Evolutionary conservation across 2,888 invertebrate species (phyloP), one percentile per base, ranked within the genome.

Genomic region (Papilio gigon): DNA sequence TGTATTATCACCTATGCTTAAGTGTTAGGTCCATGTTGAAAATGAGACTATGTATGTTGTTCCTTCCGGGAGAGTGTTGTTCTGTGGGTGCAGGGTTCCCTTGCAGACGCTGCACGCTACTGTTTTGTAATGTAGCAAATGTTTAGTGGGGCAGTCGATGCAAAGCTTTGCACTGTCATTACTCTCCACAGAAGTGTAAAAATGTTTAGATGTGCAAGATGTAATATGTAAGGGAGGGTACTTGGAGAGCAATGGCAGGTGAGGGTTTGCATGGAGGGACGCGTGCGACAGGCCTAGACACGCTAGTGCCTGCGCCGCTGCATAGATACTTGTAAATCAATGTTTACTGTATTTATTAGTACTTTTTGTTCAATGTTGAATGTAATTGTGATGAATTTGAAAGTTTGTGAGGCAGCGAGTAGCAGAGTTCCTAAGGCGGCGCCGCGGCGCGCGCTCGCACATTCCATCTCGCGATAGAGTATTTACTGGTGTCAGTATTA

Each of bases 401-500:
- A 74, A 75, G 84, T 75, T 82, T 80, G 84, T 81, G 82, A 81
- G 84, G 83, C 83, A 79, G 86, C 81, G 84, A 87, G 86, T 84
- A 84, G 87, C 80, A 81, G 81, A 82, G 87, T 87, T 86, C 87
- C 86, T 84, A 84, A 79, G 78, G 84, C 80, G 81, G 81, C 79
- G 75, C 68, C 72, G 75, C 72, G 78, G 85, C 86, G 80, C 76
- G 71, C 73, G 84, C 85, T 84, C 80, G 86, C 88, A 89, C 90
- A 89, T 90, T 91, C 91, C 91, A 89, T 86, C 90, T 80, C 79
- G 84, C 78, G 84, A 85, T 85, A 86, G 87, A 86, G 84, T 89
- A 85, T 86, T 87, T 88, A 89, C 89, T 90, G 90, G 89, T 89
- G 88, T 89, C 91, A 91, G 91, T 91, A 91, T 91, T 91, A 91